Base-by-base conservation (phyloP, 2,797 vertebrate genomes). In the Cottoperca gobio region DNA sequence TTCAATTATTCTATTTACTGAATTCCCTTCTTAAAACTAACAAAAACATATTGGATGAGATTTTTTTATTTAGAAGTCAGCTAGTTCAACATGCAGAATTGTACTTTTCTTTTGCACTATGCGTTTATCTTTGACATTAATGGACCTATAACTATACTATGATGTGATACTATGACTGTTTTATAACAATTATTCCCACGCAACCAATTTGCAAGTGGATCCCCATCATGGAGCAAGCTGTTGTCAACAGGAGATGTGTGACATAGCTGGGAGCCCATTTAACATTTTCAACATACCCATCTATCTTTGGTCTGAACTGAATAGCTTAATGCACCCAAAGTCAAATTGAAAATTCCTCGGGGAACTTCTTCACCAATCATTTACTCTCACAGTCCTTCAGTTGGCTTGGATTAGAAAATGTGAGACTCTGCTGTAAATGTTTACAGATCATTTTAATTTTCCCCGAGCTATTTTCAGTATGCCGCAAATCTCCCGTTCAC, bases 401-500 rank as follows among this genome's bases (percentile, higher is more conserved):
- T 24, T 54, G 21, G 23, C 2, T 33, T 26, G 2, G 9, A 55
- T 64, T 33, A 62, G 2, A 75, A 24, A 40, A 39, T 35, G 13
- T 14, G 1, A 45, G 49, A 23, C 2, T 11, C 11, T 10, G 42
- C 17, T n/a, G 23, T 68, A 6, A 80, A 40, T 57, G 42, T 62
- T 72, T 39, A 42, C 16, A 9, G 46, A 57, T 31, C 0, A 16
- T 35, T 79, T 43, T 33, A n/a, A n/a, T n/a, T n/a, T 57, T 46
- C 69, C 42, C 57, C 1, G 31, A 72, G 64, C 14, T 23, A 62
- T 64, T 73, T 81, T 59, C 66, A 49, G n/a, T 52, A n/a, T n/a
- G 37, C 33, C 24, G 54, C 72, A 67, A 55, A 59, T 60, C 24
- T 48, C 70, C 50, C 45, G 53, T 79, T 79, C 40, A 75, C 49